Conservation (phyloP, 2,888 invertebrate genomes). For the Chrysina gloriosa region DNA sequence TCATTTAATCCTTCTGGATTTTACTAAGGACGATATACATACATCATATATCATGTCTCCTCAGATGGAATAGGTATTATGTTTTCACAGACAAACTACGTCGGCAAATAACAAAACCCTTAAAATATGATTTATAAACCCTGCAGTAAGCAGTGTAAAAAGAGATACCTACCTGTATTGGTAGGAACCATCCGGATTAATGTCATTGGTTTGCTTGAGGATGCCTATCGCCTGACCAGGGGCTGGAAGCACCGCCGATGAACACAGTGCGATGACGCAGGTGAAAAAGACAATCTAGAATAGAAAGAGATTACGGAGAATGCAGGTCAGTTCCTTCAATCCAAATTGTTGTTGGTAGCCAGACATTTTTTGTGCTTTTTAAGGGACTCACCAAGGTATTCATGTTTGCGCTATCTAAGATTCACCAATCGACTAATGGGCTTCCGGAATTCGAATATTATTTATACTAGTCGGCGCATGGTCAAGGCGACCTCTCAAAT, state of each 20-base stretch:
- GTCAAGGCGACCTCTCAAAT: constrained; percentile 36
- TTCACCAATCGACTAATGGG: constrained; percentile 16
- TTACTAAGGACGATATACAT: too few relatives aligned
- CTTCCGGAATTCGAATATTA: constrained; percentile 21
- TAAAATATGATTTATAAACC: constrained; percentile 57
- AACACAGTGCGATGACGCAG: not conserved
- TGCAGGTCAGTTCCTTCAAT: not conserved
- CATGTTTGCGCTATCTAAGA: constrained; percentile 15
- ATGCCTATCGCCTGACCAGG: constrained; percentile 74
- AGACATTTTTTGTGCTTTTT: not conserved
- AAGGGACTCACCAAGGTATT: constrained; percentile 9
- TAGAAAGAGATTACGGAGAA: too few relatives aligned
- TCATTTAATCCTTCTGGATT: too few relatives aligned
- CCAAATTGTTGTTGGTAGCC: not conserved
- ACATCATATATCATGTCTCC: too few relatives aligned
- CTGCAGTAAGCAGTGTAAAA: too few relatives aligned
- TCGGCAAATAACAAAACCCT: too few relatives aligned
- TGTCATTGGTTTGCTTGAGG: constrained; percentile 74
- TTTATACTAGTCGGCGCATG: constrained; percentile 21
- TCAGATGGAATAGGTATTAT: too few relatives aligned
- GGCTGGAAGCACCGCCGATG: constrained; percentile 55
- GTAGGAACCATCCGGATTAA: constrained; percentile 77
- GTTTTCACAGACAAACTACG: too few relatives aligned
- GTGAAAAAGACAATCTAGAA: not conserved
- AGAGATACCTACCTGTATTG: constrained; percentile 53